These are phyloP conservation scores for Latheticus oryzae DNA, from an alignment of 2,888 invertebrate genomes.

Conservation along the genomic window DNA sequence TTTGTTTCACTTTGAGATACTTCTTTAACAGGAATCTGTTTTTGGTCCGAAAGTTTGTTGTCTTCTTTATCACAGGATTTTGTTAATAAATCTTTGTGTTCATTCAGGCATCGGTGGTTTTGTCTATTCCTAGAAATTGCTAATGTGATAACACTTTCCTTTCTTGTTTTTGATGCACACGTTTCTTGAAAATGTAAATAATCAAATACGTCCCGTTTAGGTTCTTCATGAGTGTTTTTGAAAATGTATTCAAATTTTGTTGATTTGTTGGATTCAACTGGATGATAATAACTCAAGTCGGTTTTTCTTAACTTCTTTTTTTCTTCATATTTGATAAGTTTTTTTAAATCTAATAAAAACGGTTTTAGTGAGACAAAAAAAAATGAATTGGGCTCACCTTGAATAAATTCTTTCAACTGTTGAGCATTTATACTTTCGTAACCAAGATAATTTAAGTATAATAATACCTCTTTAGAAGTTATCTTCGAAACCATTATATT, in stretches of 20 bases:
- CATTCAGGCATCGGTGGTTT: neutral
- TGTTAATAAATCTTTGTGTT: no score
- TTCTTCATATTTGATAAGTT: conserved; percentile 73
- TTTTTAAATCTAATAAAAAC: conserved; percentile 73
- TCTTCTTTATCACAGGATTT: conserved; percentile 2
- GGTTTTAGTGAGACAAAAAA: conserved; percentile 1
- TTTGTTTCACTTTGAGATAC: neutral
- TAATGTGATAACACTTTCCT: conserved; percentile 54
- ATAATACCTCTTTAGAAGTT: conserved; percentile 79
- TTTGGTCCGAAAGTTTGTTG: neutral
- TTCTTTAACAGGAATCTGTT: neutral
- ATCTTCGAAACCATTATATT: conserved; percentile 64
- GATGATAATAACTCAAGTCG: conserved; percentile 1
- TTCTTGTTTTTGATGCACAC: conserved; percentile 61
- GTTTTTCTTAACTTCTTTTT: conserved; percentile 51
- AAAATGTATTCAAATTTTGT: no score
- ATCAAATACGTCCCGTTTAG: conserved; percentile 53
- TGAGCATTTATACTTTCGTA: conserved; percentile 80
- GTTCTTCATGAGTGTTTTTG: no score
- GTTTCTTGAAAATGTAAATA: conserved; percentile 63
- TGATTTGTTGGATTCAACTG: neutral
- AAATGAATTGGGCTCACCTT: conserved; percentile 68
- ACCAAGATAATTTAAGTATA: conserved; percentile 80
- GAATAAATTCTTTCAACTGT: conserved; percentile 82
- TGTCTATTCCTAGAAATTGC: conserved; percentile 47